Percentiles rank a stretch among this genome's conserved stretches.
Evolutionary conservation across 2,113 vertebrate genomes (phyloP).

Genomic region (Zapus hudsonius): DNA sequence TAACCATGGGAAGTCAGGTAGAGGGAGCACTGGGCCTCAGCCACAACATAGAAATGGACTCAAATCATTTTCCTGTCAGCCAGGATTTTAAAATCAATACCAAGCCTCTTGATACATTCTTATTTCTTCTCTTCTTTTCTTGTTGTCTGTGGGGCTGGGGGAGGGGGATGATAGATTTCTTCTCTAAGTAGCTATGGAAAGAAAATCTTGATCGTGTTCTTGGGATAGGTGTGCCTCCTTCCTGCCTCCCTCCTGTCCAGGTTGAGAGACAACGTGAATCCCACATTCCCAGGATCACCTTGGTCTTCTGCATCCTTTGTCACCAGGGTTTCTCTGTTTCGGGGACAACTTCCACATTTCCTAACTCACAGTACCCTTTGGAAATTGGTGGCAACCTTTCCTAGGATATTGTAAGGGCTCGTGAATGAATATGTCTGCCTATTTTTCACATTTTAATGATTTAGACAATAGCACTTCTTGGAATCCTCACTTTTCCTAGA

Average conservation of each 20-base stretch:
- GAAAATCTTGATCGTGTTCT: not conserved
- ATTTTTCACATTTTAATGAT: not conserved
- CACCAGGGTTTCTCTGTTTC: not conserved
- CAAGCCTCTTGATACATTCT: slow-evolving; percentile 51
- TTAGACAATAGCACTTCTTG: not conserved
- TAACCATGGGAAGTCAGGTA: slow-evolving; percentile 28
- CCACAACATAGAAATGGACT: slow-evolving; percentile 50
- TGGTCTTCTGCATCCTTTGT: rapidly evolving
- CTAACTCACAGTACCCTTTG: not conserved
- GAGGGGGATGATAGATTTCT: slow-evolving; percentile 7
- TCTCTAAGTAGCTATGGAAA: not conserved
- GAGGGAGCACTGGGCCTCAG: slow-evolving; percentile 1
- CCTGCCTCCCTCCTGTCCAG: too few relatives aligned
- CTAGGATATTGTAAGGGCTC: not conserved
- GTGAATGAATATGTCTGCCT: rapidly evolving
- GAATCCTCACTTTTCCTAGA: not conserved
- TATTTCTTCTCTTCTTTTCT: slow-evolving; percentile 41
- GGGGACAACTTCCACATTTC: not conserved
- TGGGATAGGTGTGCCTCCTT: not conserved
- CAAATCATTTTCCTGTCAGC: slow-evolving; percentile 65
- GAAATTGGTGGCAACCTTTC: not conserved
- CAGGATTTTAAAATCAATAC: slow-evolving; percentile 72
- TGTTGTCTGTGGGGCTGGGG: not conserved
- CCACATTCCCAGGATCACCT: rapidly evolving
- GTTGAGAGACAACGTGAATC: not conserved